phyloP scores from a whole-genome alignment of 2,797 vertebrate genomes.

The Gymnoscopelus microlampas region DNA sequence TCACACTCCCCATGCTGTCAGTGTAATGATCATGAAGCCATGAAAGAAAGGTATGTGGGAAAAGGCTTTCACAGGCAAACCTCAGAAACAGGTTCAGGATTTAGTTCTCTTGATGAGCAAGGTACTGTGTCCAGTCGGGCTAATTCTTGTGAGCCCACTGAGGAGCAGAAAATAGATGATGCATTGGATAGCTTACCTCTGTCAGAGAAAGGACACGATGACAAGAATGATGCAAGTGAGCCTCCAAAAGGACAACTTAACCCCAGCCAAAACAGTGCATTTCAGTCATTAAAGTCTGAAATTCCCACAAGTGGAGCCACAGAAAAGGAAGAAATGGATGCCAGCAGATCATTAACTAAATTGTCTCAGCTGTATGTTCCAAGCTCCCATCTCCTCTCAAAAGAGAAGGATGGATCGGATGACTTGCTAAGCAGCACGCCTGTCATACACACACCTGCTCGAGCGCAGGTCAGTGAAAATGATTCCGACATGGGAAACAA shows the following conservation, averaged over 20 bases:
- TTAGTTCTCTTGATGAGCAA: slow-evolving; percentile 81
- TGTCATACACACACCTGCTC: slow-evolving; percentile 36
- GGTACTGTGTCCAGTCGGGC: slow-evolving; percentile 62
- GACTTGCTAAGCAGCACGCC: slow-evolving; percentile 65
- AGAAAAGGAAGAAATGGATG: slow-evolving; percentile 74
- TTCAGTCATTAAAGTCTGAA: slow-evolving; percentile 81
- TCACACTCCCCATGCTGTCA: slow-evolving; percentile 49
- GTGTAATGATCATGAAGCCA: slow-evolving; percentile 67
- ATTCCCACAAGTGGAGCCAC: slow-evolving; percentile 54
- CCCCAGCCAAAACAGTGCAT: slow-evolving; percentile 87
- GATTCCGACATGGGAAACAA: slow-evolving; percentile 39
- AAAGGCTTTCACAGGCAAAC: slow-evolving; percentile 80
- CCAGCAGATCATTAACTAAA: slow-evolving; percentile 83
- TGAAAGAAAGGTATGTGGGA: slow-evolving; percentile 68
- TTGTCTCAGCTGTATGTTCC: slow-evolving; percentile 93
- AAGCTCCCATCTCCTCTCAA: slow-evolving; percentile 85
- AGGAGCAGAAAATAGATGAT: slow-evolving; percentile 63
- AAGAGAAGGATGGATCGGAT: slow-evolving; percentile 77
- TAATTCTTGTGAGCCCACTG: slow-evolving; percentile 75
- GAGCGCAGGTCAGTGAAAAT: slow-evolving; percentile 44
- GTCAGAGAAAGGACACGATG: slow-evolving; percentile 69
- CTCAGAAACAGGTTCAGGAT: slow-evolving; percentile 87
- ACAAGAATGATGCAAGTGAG: slow-evolving; percentile 75
- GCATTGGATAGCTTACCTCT: slow-evolving; percentile 26
- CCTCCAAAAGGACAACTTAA: slow-evolving; percentile 77